These are phyloP conservation scores for Drosophila lowei DNA, from an alignment of 1,140 invertebrate genomes.

Conservation along the genomic window DNA sequence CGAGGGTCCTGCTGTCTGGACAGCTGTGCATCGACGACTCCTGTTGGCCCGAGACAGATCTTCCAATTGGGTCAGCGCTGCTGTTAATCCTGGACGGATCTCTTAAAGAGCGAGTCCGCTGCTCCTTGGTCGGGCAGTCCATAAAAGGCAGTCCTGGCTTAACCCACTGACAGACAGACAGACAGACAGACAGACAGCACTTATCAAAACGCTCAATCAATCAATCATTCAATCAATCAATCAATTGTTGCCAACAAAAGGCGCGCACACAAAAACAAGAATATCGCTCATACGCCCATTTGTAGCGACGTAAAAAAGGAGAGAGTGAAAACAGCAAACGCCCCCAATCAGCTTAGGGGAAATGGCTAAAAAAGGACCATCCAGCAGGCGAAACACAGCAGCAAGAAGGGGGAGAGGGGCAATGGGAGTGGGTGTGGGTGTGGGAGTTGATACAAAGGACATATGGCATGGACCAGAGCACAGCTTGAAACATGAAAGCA, in stretches of 20 bases:
- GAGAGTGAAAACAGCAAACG: conserved; percentile 16
- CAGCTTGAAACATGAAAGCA: conserved; percentile 61
- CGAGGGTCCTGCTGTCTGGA: conserved; percentile 33
- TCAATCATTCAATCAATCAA: conserved; percentile 51
- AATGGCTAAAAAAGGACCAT: conserved; percentile 27
- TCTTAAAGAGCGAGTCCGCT: not conserved
- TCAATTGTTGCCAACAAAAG: conserved; percentile 66
- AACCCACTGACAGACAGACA: conserved; percentile 2
- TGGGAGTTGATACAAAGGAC: conserved; percentile 58
- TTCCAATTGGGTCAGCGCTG: conserved; percentile 34
- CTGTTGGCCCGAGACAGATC: not conserved
- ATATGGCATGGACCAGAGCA: conserved; percentile 58
- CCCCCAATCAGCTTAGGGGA: conserved; percentile 66
- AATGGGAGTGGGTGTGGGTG: too few species aligned
- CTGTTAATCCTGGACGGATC: not conserved
- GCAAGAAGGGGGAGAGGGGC: not conserved
- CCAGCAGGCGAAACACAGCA: conserved; percentile 11
- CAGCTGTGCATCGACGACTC: not conserved
- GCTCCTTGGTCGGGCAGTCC: not conserved
- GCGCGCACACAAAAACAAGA: conserved; percentile 31
- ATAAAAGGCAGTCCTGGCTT: conserved; percentile 3
- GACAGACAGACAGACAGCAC: conserved; percentile 66
- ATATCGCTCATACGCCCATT: conserved; percentile 62
- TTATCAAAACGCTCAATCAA: conserved; percentile 75
- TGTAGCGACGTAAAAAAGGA: conserved; percentile 54